Conservation (phyloP, 2,888 invertebrate species). For the Aproaerema taeniolella region DNA sequence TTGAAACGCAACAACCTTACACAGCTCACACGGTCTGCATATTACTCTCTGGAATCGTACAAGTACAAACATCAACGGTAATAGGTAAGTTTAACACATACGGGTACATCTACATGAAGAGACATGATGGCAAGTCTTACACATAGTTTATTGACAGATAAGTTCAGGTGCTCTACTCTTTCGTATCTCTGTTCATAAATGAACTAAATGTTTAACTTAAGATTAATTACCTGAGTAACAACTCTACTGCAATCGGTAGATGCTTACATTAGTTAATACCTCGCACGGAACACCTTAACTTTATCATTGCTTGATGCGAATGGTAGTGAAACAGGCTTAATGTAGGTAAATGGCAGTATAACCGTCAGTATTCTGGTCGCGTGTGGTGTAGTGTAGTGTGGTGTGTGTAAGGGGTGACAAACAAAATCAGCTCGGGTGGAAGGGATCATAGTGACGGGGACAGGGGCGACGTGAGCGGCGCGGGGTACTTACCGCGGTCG, state of each 20-base stretch:
- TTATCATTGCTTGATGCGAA: conserved; percentile 49
- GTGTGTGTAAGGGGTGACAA: conserved; percentile 36
- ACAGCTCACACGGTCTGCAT: conserved; percentile 36
- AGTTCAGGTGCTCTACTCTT: conserved; percentile 71
- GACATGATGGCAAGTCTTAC: conserved; percentile 44
- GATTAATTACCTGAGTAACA: conserved; percentile 30
- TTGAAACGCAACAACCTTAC: conserved; percentile 25
- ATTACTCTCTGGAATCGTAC: conserved; percentile 20
- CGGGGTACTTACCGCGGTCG: conserved; percentile 77
- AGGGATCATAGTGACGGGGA: conserved; percentile 60
- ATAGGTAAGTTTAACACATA: no score
- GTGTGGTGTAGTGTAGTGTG: conserved; percentile 15
- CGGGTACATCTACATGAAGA: conserved; percentile 42
- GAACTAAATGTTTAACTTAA: conserved; percentile 39
- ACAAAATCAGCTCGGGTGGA: conserved; percentile 59
- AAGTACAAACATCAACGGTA: conserved; percentile 20
- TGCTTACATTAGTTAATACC: conserved; percentile 45
- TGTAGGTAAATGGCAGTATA: conserved; percentile 11
- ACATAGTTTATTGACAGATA: conserved; percentile 43
- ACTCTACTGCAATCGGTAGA: conserved; percentile 20
- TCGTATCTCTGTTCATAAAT: conserved; percentile 48
- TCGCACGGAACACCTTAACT: conserved; percentile 76
- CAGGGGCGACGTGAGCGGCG: conserved; percentile 36
- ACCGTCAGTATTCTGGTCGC: conserved; percentile 1
- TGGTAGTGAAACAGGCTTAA: conserved; percentile 20